These are phyloP conservation scores for Caenorhabditis sp. DNA, from an alignment of 2,888 invertebrate species.

Conservation along the genomic window DNA sequence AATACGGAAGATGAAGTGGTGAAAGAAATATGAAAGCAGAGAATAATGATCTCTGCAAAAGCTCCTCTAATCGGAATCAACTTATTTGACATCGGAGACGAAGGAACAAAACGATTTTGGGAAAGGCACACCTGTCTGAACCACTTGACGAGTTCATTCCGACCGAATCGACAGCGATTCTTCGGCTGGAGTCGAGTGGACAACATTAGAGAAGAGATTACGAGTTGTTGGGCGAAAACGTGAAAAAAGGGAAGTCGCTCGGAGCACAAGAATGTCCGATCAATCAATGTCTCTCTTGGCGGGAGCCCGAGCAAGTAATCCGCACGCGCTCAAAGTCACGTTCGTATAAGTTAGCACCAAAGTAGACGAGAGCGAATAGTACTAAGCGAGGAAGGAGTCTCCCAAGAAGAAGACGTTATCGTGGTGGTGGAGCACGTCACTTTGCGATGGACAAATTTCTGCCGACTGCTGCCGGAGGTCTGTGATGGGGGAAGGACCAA, in stretches of 20 bases:
- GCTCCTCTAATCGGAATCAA: too few relatives aligned
- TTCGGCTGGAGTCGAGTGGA: not conserved
- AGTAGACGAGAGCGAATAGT: not conserved
- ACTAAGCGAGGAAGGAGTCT: not conserved
- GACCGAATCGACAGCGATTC: conserved; percentile 5
- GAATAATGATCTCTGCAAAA: too few relatives aligned
- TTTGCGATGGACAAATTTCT: conserved; percentile 28
- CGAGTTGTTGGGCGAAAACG: conserved; percentile 17
- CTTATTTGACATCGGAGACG: too few relatives aligned
- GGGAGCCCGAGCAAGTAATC: conserved; percentile 3
- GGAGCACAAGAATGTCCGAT: conserved; percentile 2
- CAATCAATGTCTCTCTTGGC: conserved; percentile 14
- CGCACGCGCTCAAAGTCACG: conserved; percentile 24
- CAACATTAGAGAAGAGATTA: not conserved
- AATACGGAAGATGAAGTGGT: not conserved
- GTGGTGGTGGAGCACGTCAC: conserved; percentile 13
- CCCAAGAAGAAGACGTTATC: not conserved
- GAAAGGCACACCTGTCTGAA: conserved; percentile 35
- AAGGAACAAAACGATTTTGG: too few relatives aligned
- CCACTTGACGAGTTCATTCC: conserved; percentile 21
- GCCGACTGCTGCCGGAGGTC: conserved; percentile 2
- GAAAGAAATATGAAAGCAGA: not conserved
- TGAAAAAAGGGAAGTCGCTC: conserved; percentile 5
- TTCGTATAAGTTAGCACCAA: conserved; percentile 3
- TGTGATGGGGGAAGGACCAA: conserved; percentile 1